phyloP scores from a whole-genome alignment of 2,797 vertebrate genomes.

The Nannoperca obscura region DNA sequence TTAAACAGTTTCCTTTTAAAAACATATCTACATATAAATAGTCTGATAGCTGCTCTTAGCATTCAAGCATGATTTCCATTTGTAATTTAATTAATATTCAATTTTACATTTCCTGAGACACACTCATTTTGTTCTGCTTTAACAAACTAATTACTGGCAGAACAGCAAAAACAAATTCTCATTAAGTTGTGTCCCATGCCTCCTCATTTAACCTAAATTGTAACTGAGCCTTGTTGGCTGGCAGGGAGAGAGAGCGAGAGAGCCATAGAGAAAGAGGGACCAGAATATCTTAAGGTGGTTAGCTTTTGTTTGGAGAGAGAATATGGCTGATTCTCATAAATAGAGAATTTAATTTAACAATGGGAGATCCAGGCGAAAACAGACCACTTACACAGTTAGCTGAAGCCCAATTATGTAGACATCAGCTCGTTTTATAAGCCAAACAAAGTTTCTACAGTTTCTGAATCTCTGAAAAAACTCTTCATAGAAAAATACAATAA shows the following conservation, averaged over 20 bases:
- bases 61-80: constrained; percentile 69
- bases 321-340: constrained; percentile 11
- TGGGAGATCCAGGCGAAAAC: constrained; percentile 5
- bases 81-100: constrained; percentile 80
- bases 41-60: constrained; percentile 49
- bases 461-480: not conserved
- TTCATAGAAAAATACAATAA: too few species aligned
- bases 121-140: constrained; percentile 73
- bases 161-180: constrained; percentile 74
- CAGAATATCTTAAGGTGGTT: constrained; percentile 14
- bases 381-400: constrained; percentile 1
- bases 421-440: not conserved
- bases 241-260: constrained; percentile 14
- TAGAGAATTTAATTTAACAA: constrained; percentile 32
- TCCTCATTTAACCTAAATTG: constrained; percentile 64
- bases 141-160: constrained; percentile 78
- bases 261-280: not conserved
- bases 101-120: constrained; percentile 74
- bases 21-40: constrained; percentile 36
- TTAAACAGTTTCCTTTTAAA: constrained; percentile 40
- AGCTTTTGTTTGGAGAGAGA: constrained; percentile 30
- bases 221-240: constrained; percentile 48
- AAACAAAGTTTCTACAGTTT: constrained; percentile 2
- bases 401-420: not conserved
- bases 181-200: constrained; percentile 71